Evolutionary conservation across 1,140 invertebrate species (phyloP), one percentile per base, ranked within the genome.

Genomic region (Manduca sexta): DNA sequence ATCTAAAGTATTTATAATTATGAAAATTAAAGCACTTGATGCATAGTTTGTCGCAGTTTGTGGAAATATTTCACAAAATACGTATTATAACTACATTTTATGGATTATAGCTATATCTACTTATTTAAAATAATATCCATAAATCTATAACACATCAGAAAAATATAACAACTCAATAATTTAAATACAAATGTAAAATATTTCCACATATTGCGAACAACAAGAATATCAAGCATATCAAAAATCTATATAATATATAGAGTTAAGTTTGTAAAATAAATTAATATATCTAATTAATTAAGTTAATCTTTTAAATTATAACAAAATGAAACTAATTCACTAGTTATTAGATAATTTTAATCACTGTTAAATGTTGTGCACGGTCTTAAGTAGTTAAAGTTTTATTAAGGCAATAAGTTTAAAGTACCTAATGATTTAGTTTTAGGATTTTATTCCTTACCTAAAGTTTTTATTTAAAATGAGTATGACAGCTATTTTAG

Each of bases 351-450:
- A 77, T 81, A 77, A 77, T 74, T 82, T 77, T 74, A 76, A 79
- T 80, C 81, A 84, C 81, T 84, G 81, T 84, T 84, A 82, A 84
- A 82, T 84, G 81, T 84, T 81, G 81, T 84, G 81, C 81, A 84
- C 81, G 58, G 75, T 75, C 65, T 64, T 77, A 68, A 69, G 65
- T 81, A 72, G 70, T 64, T 60, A 69, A 76, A 58, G 64, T 73
- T 64, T 68, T 52, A 69, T 74, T 79, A 77, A 69, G 72, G 66
- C 65, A 79, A 81, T 81, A 80, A 75, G 79, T 82, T 84, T 75
- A 71, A 75, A 78, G 70, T 70, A 39, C 21, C 34, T 43, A 26
- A 26, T 26, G 8, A 26, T 26, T 26, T 26, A 26, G 21, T 26
- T 26, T 26, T 26, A 26, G 21, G 8, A 26, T 5, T 26, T 26